Evolutionary conservation across 1,140 invertebrate species (phyloP), one percentile per base, ranked within the genome.

Genomic region (Helicoverpa zea): DNA sequence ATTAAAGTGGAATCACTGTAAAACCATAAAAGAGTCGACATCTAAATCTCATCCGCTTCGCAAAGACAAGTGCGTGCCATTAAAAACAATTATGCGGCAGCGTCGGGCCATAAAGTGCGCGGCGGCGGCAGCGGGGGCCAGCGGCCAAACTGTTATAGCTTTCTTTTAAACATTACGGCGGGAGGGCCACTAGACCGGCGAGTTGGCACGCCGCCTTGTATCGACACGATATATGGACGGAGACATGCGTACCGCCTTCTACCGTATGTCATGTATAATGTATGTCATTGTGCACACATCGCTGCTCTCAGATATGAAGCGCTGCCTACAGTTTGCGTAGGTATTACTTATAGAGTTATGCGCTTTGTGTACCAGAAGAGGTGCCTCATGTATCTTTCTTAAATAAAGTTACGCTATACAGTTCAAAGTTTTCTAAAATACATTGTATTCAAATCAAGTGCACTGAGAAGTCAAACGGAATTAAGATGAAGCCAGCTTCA

Each of bases 41-140:
- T 75, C 10, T 75, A 61, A 75, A 75, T 51, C 35, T 74, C 72
- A 11, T 74, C 11, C 52, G 29, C 70, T 68, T 72, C 54, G 9
- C 56, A 30, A 30, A 75, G 29, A 73, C 70, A 73, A 73, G 70
- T 73, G 70, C 70, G 70, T 73, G 70, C 70, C 52, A 75, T 75
- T 61, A 75, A 77, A 77, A 77, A 77, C 74, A 77, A 77, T 77
- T 35, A 77, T 58, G 58, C 18, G 74, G 74, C 74, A 77, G 74
- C 51, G 70, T 43, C 59, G 58, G 58, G 74, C 59, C 58, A 77
- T 77, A 77, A 77, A 64, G 58, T 52, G 61, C 61, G 49, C n/a
- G 43, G 51, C 75, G 61, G 12, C 35, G 63, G 61, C 61, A 43
- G 49, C 23, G 66, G 70, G 52, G 70, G 35, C 63, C n/a, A 11